Base-by-base conservation (phyloP, 2,797 vertebrate genomes). In the Avahi laniger region DNA sequence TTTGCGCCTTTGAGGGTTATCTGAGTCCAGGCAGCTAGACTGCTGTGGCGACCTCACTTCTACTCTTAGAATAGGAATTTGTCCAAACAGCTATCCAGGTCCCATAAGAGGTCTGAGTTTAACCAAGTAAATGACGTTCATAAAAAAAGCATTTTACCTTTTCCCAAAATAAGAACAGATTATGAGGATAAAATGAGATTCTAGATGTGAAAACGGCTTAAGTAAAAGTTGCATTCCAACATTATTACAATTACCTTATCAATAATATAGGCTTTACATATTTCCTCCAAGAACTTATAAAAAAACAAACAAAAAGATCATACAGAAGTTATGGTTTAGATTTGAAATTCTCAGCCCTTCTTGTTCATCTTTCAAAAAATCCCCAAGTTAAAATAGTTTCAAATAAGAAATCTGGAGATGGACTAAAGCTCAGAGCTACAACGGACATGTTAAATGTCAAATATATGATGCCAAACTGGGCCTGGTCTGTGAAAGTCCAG, bases 311-410 rank as follows among this genome's bases (percentile, higher is more conserved):
- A 73, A 65, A 17, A 28, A 65, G 18, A 18, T 65, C 63, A 65
- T n/a, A 46, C 9, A 65, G 18, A 92, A 65, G 38, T 70, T 94
- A 76, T 14, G 24, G 43, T 63, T 96, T 89, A 46, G 20, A 48
- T 63, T 84, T 65, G 2, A 80, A 89, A 73, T 76, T 79, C 69
- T 79, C n/a, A 41, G 75, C 7, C 17, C 12, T 94, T 94, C 12
- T 93, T 33, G n/a, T 75, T 86, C 52, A 83, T 41, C 24, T 89
- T 89, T 35, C 72, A 93, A 87, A 81, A 96, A 35, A 28, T 35
- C 15, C 3, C 17, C 50, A 76, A 72, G 22, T 82, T 83, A 67
- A 41, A 54, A 24, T 48, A 79, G 43, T 38, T 80, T 50, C 72
- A 89, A 52, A 38, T 82, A 75, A 79, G 61, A 94, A 85, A 83